Base-by-base conservation (phyloP, 2,888 invertebrate species). In the Andrena minutula region DNA sequence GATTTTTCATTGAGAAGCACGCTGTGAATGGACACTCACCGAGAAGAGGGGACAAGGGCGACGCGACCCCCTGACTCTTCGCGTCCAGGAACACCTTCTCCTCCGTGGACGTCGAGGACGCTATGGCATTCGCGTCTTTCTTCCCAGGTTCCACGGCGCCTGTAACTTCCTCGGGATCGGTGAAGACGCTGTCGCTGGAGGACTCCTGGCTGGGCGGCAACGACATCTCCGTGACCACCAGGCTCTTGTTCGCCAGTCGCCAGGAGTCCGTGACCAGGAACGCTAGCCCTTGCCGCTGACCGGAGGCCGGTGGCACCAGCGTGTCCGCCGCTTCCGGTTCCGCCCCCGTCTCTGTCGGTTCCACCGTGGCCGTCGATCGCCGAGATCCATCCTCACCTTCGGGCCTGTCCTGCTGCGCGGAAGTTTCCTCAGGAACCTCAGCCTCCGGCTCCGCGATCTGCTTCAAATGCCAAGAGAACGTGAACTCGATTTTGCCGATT, bases 101-200 rank as follows among this genome's bases (percentile, higher is more conserved):
- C n/a, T 49, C 20, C 7, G 20, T 16, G 5, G 23, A n/a, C 8
- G 30, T 26, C 20, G 69, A 8, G 6, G 53, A 12, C 6, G 32
- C 10, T 1, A 16, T 16, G 0, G 32, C 20, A 23, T 35, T 0
- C 12, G 47, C 35, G 41, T 61, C 28, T 8, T 41, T 20, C 12
- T 58, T 72, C 32, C 56, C 58, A 3, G 20, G 28, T 2, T 28
- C 65, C 32, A 60, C 7, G 10, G 16, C 41, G 26, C 16, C 61
- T 6, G 61, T 30, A 0, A 75, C 79, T 66, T 90, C 90, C 23
- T 93, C 93, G 8, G 97, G 96, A 94, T 97, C 97, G 88, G 97
- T 97, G 94, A 97, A 97, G 93, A 97, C 96, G 92, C 97, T 97
- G 90, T 96, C 96, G 82, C 95, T 95, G 93, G 96, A 96, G 85